These are phyloP conservation scores for Sesia apiformis DNA, from an alignment of 2,888 invertebrate species.

Conservation along the genomic window DNA sequence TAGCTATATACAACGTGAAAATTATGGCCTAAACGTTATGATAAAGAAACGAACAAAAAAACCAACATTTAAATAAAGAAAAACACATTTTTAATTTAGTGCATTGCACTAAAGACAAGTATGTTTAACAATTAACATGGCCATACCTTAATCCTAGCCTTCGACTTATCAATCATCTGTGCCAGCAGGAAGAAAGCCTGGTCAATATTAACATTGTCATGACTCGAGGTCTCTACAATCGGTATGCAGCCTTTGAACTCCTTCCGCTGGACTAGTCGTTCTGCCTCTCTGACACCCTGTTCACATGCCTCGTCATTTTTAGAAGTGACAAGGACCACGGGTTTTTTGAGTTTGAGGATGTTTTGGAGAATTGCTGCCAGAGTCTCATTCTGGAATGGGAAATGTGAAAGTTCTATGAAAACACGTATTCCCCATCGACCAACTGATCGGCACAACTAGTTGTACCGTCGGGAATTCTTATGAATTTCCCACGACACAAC, in stretches of 20 bases:
- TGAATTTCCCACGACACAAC: neutral
- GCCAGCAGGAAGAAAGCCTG: constrained; percentile 91
- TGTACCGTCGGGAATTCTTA: no score
- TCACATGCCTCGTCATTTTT: constrained; percentile 96
- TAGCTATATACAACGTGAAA: no score
- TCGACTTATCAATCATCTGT: constrained; percentile 93
- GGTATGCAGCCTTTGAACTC: constrained; percentile 93
- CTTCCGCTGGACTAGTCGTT: constrained; percentile 87
- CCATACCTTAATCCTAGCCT: constrained; percentile 78
- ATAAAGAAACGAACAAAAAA: no score
- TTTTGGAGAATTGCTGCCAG: constrained; percentile 89
- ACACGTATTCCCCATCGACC: no score
- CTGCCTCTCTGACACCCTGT: constrained; percentile 87
- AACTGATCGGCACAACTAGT: no score
- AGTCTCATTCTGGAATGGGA: constrained; percentile 75
- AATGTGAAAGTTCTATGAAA: neutral
- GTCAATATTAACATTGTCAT: constrained; percentile 97
- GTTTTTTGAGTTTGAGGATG: constrained; percentile 94
- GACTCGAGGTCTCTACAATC: constrained; percentile 94
- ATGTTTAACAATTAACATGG: no score
- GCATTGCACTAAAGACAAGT: no score
- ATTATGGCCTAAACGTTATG: no score
- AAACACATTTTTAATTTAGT: no score
- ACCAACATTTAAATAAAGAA: no score
- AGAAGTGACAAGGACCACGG: constrained; percentile 94